Percentiles rank a stretch among this genome's conserved stretches.
phyloP scores from a whole-genome alignment of 2,797 vertebrate genomes.

The Petrocephalus schoutedeni region DNA sequence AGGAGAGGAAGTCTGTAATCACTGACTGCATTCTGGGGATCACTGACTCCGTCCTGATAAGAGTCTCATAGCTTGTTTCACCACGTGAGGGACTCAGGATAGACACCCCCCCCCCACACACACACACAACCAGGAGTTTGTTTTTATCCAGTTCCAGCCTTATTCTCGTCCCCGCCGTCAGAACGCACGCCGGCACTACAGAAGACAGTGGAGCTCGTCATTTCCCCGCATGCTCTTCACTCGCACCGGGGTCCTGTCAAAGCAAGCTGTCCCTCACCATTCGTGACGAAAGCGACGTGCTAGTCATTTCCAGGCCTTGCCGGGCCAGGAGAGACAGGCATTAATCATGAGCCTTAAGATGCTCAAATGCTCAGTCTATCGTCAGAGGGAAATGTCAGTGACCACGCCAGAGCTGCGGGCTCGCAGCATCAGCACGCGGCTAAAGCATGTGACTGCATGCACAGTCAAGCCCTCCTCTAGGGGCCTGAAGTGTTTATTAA shows the following conservation, averaged over 20 bases:
- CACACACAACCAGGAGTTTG: neutral
- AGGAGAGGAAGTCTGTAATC: neutral
- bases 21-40: neutral
- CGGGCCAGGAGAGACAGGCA: neutral
- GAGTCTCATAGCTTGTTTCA: neutral
- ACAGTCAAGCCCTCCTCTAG: neutral
- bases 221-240: neutral
- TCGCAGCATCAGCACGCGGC: neutral
- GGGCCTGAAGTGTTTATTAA: neutral
- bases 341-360: neutral
- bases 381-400: neutral
- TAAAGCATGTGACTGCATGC: neutral
- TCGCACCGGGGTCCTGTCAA: neutral
- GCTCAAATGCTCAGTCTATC: neutral
- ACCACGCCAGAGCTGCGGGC: neutral
- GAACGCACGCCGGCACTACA: neutral
- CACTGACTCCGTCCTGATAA: neutral
- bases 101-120: neutral
- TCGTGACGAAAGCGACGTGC: neutral
- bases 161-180: neutral
- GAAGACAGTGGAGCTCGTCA: neutral
- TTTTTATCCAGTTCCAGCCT: neutral
- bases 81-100: neutral
- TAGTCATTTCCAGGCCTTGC: neutral
- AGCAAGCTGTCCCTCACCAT: neutral